phyloP scores from a whole-genome alignment of 2,888 invertebrate genomes.

The Galerucella pusilla region DNA sequence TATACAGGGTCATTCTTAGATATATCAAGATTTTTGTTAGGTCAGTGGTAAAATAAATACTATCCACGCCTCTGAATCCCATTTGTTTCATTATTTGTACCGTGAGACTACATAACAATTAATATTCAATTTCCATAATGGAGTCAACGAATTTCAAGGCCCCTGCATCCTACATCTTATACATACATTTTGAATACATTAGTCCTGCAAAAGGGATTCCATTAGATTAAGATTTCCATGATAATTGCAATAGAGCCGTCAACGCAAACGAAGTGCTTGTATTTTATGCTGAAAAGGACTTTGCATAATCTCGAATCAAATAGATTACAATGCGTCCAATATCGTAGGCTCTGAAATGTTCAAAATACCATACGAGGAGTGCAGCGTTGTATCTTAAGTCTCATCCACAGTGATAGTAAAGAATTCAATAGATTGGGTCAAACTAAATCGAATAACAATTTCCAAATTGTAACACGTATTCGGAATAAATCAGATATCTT shows the following conservation, averaged over 20 bases:
- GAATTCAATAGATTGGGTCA: no score
- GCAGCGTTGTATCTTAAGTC: no score
- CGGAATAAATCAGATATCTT: no score
- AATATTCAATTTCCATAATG: not conserved
- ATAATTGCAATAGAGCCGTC: constrained; percentile 21
- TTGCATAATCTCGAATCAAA: constrained; percentile 1
- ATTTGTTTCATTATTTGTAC: not conserved
- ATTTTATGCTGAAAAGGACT: constrained; percentile 12
- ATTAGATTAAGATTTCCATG: constrained; percentile 24
- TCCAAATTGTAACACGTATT: no score
- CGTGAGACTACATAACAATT: not conserved
- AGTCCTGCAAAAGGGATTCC: not conserved
- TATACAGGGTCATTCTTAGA: no score
- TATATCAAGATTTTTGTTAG: no score
- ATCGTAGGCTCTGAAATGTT: not conserved
- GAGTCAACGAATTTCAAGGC: not conserved
- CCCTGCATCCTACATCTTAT: constrained; percentile 14
- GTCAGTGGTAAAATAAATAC: no score
- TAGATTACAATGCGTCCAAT: not conserved
- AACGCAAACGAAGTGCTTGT: constrained; percentile 19
- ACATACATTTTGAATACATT: constrained; percentile 15
- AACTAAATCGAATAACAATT: no score
- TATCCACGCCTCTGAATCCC: no score
- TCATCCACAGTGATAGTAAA: no score
- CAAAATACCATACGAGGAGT: not conserved